These are phyloP conservation scores for Notoglanidium macrostoma DNA, from an alignment of 2,797 vertebrate species.

Conservation along the genomic window DNA sequence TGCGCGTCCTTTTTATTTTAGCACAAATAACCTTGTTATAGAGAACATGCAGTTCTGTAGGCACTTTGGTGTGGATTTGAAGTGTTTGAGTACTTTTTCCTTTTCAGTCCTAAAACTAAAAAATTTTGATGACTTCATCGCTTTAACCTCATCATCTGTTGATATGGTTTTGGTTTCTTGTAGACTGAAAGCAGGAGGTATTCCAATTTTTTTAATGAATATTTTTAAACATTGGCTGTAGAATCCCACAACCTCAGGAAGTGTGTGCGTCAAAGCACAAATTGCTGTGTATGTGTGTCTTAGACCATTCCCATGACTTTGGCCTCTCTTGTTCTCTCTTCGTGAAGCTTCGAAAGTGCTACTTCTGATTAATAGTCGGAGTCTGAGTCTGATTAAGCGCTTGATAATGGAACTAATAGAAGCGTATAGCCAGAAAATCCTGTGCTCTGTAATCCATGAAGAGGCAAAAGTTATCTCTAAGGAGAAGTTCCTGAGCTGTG, in stretches of 20 bases:
- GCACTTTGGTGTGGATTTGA: not conserved
- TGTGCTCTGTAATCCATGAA: slow-evolving; percentile 37
- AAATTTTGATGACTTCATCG: not conserved
- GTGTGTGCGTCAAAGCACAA: slow-evolving; percentile 4
- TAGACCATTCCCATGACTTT: not conserved
- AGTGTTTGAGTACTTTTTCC: not conserved
- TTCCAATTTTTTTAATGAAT: not conserved
- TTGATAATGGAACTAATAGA: slow-evolving; percentile 54
- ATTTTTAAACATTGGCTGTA: not conserved
- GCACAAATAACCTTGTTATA: not conserved
- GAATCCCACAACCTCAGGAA: not conserved
- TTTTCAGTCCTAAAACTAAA: not conserved
- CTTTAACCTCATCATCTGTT: not conserved
- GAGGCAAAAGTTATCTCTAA: slow-evolving; percentile 1
- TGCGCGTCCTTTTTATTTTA: not conserved
- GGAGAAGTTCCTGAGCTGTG: not conserved
- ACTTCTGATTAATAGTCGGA: slow-evolving; percentile 40
- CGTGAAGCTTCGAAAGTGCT: slow-evolving; percentile 29
- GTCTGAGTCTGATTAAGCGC: slow-evolving; percentile 33
- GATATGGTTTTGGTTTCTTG: not conserved
- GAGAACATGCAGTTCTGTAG: not conserved
- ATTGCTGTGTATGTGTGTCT: not conserved
- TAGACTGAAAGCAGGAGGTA: not conserved
- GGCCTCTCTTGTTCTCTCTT: not conserved
- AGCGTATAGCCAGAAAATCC: slow-evolving; percentile 34